These are phyloP conservation scores for Polydrusus cervinus DNA, from an alignment of 2,888 invertebrate species.

Conservation along the genomic window DNA sequence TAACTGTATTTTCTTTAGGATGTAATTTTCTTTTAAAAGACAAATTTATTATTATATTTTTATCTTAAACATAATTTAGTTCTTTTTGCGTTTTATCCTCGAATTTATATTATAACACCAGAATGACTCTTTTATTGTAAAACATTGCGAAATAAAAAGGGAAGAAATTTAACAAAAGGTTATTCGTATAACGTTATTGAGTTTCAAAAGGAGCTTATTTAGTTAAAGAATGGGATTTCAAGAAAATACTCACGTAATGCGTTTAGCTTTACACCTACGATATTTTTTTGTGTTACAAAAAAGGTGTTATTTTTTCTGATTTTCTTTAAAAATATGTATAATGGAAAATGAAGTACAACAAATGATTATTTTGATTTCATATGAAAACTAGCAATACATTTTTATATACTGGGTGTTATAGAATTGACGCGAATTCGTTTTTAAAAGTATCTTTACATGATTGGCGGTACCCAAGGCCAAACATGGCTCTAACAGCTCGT, in stretches of 20 bases:
- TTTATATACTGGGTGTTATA: too few relatives aligned
- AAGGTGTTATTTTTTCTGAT: background rate
- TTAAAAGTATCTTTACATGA: too few relatives aligned
- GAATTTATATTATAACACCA: background rate
- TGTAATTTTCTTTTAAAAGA: too few relatives aligned
- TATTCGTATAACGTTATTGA: slow-evolving; percentile 6
- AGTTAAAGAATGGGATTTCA: slow-evolving; percentile 12
- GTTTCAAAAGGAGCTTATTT: slow-evolving; percentile 23
- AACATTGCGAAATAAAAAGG: slow-evolving; percentile 6
- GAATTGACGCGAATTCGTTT: too few relatives aligned
- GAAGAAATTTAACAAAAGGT: slow-evolving; percentile 1
- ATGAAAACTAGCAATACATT: too few relatives aligned
- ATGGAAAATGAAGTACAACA: too few relatives aligned
- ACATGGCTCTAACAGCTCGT: too few relatives aligned
- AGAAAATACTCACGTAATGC: slow-evolving; percentile 11
- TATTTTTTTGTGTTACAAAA: background rate
- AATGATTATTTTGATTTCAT: too few relatives aligned
- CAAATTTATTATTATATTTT: background rate
- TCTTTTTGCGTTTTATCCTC: background rate
- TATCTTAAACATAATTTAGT: background rate
- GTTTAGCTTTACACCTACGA: slow-evolving; percentile 17
- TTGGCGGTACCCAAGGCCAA: too few relatives aligned
- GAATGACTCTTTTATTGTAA: background rate
- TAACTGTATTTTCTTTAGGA: too few relatives aligned
- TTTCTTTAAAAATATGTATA: background rate